These are phyloP conservation scores for Drosophila lowei DNA, from an alignment of 1,140 invertebrate species.

Conservation along the genomic window DNA sequence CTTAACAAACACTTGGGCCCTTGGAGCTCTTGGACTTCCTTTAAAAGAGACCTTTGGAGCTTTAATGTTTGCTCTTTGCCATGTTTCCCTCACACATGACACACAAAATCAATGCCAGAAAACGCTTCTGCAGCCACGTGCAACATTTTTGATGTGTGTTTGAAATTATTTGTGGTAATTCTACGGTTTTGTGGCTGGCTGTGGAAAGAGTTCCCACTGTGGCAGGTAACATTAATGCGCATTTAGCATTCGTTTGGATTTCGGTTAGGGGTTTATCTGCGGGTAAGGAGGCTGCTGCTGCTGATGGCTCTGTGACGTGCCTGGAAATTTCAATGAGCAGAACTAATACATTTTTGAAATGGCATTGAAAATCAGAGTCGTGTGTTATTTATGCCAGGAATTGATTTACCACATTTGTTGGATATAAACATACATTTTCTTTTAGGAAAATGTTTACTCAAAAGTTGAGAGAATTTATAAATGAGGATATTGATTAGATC, in stretches of 20 bases:
- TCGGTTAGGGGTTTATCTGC: conserved; percentile 13
- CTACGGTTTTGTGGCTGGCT: not conserved
- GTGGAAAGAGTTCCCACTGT: conserved; percentile 26
- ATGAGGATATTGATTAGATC: too few relatives aligned
- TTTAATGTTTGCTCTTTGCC: conserved; percentile 13
- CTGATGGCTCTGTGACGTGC: conserved; percentile 29
- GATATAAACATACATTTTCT: too few relatives aligned
- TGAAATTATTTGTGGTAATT: conserved; percentile 48
- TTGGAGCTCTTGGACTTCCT: not conserved
- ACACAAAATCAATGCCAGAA: conserved; percentile 39
- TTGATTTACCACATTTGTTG: conserved; percentile 13
- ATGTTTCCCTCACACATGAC: conserved; percentile 25
- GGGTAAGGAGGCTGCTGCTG: conserved; percentile 4
- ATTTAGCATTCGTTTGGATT: conserved; percentile 24
- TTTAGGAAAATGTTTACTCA: too few relatives aligned
- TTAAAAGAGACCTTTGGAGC: conserved; percentile 2
- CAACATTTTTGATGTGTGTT: conserved; percentile 35
- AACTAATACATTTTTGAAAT: conserved; percentile 21
- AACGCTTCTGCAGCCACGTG: conserved; percentile 35
- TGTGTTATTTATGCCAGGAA: conserved; percentile 13
- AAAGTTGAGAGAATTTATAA: too few relatives aligned
- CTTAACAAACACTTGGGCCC: not conserved
- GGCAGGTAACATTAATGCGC: conserved; percentile 43
- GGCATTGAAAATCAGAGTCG: conserved; percentile 41
- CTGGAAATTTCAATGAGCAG: conserved; percentile 38